Evolutionary conservation across 2,888 invertebrate genomes (phyloP).

Genomic region (Alsophila aescularia): DNA sequence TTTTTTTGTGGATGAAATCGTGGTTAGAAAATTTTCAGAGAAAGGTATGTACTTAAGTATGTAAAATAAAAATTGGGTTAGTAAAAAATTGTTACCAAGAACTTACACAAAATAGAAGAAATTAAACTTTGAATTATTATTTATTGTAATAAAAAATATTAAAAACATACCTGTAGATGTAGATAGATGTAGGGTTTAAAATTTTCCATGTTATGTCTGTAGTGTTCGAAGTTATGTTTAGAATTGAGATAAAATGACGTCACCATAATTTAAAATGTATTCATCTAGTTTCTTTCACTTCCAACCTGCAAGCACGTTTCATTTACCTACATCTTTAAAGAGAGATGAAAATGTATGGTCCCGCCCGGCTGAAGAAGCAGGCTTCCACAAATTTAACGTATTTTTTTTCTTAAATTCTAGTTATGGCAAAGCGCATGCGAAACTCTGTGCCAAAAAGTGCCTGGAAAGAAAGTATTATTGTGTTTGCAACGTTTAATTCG

Average conservation of each 20-base stretch:
- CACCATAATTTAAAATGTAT: too few species aligned
- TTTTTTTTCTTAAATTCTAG: constrained; percentile 46
- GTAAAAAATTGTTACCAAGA: too few species aligned
- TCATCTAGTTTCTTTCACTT: too few species aligned
- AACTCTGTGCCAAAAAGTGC: constrained; percentile 52
- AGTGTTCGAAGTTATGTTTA: background rate
- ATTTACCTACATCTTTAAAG: constrained; percentile 32
- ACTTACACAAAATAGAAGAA: too few species aligned
- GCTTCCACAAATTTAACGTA: constrained; percentile 40
- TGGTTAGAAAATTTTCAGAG: too few species aligned
- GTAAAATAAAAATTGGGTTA: too few species aligned
- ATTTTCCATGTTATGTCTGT: background rate
- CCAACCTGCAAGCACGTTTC: constrained; percentile 20
- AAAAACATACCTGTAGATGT: constrained; percentile 15
- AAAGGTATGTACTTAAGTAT: too few species aligned
- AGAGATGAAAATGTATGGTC: constrained; percentile 9
- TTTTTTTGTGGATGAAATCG: too few species aligned
- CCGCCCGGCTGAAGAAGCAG: constrained; percentile 40
- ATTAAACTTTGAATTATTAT: too few species aligned
- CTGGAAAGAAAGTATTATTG: constrained; percentile 34
- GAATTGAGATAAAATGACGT: background rate
- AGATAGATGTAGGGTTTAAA: background rate
- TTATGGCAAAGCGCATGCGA: constrained; percentile 60
- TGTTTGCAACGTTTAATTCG: constrained; percentile 71
- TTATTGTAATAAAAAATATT: background rate